Base-by-base conservation (phyloP, 1,140 invertebrate species). In the Acromyrmex charruanus region DNA sequence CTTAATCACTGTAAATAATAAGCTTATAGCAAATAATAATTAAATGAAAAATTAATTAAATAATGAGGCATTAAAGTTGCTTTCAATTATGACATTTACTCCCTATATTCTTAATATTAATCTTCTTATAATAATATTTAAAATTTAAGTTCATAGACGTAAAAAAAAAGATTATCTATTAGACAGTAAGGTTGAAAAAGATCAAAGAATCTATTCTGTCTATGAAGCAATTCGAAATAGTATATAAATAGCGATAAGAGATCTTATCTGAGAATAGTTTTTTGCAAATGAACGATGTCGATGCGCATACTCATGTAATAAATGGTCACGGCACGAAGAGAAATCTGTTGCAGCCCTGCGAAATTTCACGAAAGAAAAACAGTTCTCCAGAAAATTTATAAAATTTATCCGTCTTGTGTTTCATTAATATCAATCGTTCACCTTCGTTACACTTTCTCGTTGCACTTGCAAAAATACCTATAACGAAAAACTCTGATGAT, bases 211-310 rank as follows among this genome's bases (percentile, higher is more conserved):
- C 44, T 72, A 81, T 81, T 72, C 65, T 71, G 35, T 81, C 79
- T 72, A 69, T 31, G 66, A 25, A 44, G 51, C 66, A 81, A 81
- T 71, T 44, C 66, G 53, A 39, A 81, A 81, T n/a, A n/a, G n/a
- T n/a, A n/a, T n/a, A n/a, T n/a, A n/a, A n/a, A n/a, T 72, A n/a
- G 77, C 79, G 35, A 81, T 25, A 66, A 72, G 66, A 81, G 79
- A 72, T 81, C 53, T 71, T 81, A 81, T 72, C 66, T 18, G 51
- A 58, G 6, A 71, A 53, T 71, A n/a, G 7, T 71, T 81, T 55
- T 31, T 72, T 35, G 49, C 25, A 65, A 21, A 77, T 31, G 31
- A 75, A 75, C 53, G 35, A 21, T 31, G 51, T 44, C 31, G 2
- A 55, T 25, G 65, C 35, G n/a, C 51, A 28, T 31, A 51, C 65